A percentile compares a stretch with the other conserved stretches of the same genome.
Evolutionary conservation across 1,140 invertebrate genomes (phyloP).

Genomic region (Pogonognathellus flavescens): DNA sequence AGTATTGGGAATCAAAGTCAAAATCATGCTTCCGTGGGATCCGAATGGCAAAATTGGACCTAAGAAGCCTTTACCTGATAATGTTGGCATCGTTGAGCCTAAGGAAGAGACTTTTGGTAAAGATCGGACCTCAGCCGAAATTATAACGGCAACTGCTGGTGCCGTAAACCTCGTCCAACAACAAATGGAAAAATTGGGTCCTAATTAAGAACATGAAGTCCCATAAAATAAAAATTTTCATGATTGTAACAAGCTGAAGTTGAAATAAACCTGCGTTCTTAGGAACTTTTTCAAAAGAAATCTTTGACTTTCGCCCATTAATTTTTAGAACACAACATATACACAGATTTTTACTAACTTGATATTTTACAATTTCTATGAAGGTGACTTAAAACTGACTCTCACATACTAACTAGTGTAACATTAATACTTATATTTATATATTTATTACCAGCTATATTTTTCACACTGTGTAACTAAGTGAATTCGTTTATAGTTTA

Average conservation of each 20-base stretch:
- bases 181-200: neutral
- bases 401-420: neutral
- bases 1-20: conserved; percentile 93
- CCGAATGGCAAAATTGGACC: conserved; percentile 96
- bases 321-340: neutral
- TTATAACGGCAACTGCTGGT: neutral
- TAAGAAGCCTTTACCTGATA: conserved; percentile 96
- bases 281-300: conserved; percentile 64
- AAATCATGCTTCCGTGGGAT: conserved; percentile 99
- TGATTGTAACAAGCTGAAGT: conserved; percentile 71
- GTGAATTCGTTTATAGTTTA: neutral
- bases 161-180: neutral
- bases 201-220: neutral
- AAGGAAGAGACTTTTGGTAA: conserved; percentile 76
- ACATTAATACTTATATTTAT: neutral
- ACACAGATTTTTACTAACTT: neutral
- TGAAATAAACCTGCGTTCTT: conserved; percentile 71
- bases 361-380: neutral
- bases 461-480: too few species aligned
- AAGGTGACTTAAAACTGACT: conserved; percentile 16
- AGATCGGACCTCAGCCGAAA: neutral
- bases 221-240: neutral
- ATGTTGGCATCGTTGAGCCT: conserved; percentile 94
- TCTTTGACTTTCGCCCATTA: neutral
- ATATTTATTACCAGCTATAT: too few species aligned